Evolutionary conservation across 2,888 invertebrate genomes (phyloP).

Genomic region (Gibbula magus): DNA sequence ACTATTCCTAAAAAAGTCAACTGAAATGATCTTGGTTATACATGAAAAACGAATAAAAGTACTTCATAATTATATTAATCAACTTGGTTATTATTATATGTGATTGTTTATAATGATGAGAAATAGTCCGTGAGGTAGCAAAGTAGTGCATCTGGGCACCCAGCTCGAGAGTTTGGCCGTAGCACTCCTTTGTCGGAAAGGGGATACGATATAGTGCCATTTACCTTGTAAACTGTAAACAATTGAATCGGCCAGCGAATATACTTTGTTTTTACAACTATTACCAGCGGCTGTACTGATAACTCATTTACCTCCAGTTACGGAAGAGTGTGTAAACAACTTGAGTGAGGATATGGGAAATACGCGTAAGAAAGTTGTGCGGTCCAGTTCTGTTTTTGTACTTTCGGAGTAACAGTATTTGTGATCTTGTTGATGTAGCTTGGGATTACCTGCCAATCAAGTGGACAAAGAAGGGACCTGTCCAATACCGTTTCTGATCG

Average conservation of each 20-base stretch:
- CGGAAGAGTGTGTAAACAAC: background rate
- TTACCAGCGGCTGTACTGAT: background rate
- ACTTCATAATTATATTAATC: background rate
- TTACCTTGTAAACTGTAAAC: conserved; percentile 4
- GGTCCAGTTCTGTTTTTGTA: conserved; percentile 27
- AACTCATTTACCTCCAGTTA: background rate
- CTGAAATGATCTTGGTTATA: no score
- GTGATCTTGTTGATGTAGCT: conserved; percentile 14
- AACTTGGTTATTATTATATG: background rate
- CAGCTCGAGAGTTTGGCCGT: background rate
- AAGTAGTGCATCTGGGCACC: conserved; percentile 15
- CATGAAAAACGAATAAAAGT: no score
- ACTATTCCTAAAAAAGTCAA: no score
- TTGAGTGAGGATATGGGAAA: conserved; percentile 8
- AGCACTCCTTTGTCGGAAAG: background rate
- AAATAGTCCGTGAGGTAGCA: conserved; percentile 10
- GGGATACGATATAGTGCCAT: conserved; percentile 1
- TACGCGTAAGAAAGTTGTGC: conserved; percentile 25
- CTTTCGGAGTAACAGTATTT: conserved; percentile 25
- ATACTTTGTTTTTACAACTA: background rate
- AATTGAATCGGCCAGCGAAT: background rate
- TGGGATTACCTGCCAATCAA: conserved; percentile 1
- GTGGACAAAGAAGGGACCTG: background rate
- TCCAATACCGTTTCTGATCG: background rate
- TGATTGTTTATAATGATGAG: background rate